Evolutionary conservation across 2,797 vertebrate genomes (phyloP), one percentile per base, ranked within the genome.

Genomic region (Adelosebastes latens): DNA sequence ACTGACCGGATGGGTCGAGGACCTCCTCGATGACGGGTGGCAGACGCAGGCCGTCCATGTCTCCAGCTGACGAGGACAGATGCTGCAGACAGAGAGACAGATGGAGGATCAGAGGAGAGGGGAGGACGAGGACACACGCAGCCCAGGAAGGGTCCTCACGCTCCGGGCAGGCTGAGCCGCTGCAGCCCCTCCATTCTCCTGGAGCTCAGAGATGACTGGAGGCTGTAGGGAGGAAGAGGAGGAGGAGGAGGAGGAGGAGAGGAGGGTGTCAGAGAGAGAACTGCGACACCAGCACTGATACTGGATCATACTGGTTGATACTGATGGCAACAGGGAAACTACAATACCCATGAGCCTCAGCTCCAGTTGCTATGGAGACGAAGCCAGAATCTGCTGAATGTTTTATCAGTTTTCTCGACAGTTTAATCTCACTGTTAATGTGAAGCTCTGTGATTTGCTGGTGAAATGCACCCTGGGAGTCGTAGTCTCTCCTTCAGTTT

Each of bases 1-100:
- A 46, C 42, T 84, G 64, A 96, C 96, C 96, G 29, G 94, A 86
- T 6, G 94, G 29, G 63, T 96, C 95, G 20, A 95, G 87, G 70
- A 94, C 94, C 89, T 96, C 96, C 84, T 96, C 95, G 13, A 96
- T 96, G 82, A 96, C 87, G 7, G 96, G 96, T 1, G 96, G 95
- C 75, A 96, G 92, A 32, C 94, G 95, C 79, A 95, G 79, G 81
- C 94, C 94, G 24, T 96, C 95, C 95, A 96, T 96, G 90, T 81
- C 89, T 2, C 64, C 32, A 20, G 67, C 55, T 22, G 79, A 69
- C 68, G 32, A 72, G 39, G 29, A 31, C 60, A 72, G 76, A 64
- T 14, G 29, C 75, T 60, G 84, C 88, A 82, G 80, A 84, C 77
- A 36, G 32, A 13, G 2, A 18, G 16, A 24, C 10, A 22, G 31